A percentile compares a stretch with the other conserved stretches of the same genome.
Conservation (phyloP, 2,797 vertebrate species). For the Chromis chromis region DNA sequence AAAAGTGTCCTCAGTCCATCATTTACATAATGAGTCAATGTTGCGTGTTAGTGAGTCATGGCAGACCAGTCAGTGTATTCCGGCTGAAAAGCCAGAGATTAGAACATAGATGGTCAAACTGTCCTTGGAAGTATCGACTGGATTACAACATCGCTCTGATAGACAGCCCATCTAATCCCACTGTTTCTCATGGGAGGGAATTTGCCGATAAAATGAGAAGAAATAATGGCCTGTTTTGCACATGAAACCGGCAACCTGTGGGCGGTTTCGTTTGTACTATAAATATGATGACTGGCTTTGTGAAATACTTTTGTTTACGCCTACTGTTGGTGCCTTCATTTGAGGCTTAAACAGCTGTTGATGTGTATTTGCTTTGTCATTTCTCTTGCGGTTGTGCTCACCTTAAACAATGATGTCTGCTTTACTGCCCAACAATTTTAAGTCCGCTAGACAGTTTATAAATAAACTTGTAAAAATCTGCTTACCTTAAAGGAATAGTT, state of each 20-base stretch:
- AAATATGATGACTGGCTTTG: conserved; percentile 18
- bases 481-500: not conserved
- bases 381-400: not conserved
- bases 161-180: conserved; percentile 59
- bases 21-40: conserved; percentile 62
- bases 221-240: conserved; percentile 58
- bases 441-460: not conserved
- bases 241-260: conserved; percentile 49
- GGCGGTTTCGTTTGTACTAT: conserved; percentile 41
- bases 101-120: conserved; percentile 57
- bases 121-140: conserved; percentile 70
- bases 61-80: conserved; percentile 27
- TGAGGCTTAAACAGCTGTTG: conserved; percentile 12
- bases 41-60: conserved; percentile 48
- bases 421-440: not conserved
- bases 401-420: not conserved
- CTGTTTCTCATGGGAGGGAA: conserved; percentile 43
- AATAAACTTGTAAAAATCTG: not conserved
- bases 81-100: conserved; percentile 55
- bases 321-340: conserved; percentile 25
- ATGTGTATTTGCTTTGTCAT: conserved; percentile 7
- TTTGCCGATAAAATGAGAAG: conserved; percentile 46
- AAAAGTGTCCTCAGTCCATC: conserved; percentile 49
- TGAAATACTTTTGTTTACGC: conserved; percentile 16
- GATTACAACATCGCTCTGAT: conserved; percentile 48